phyloP scores from a whole-genome alignment of 2,888 invertebrate species.

The Pollenia griseotomentosa region DNA sequence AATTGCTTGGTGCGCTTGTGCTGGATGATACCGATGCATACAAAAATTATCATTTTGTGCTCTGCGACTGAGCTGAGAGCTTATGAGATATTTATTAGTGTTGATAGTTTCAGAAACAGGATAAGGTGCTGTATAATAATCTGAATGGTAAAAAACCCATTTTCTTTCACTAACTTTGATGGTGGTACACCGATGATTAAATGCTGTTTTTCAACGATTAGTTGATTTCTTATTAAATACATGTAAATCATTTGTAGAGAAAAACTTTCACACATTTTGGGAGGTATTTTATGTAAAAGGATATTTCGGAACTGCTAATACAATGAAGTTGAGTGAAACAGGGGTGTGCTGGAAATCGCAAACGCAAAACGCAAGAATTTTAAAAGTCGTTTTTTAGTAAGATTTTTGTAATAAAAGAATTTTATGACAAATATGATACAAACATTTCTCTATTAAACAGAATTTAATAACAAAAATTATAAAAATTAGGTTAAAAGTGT shows the following conservation, averaged over 20 bases:
- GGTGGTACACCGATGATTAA: constrained; percentile 4
- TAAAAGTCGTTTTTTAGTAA: too few species aligned
- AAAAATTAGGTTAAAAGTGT: too few species aligned
- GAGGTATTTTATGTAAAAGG: constrained; percentile 5
- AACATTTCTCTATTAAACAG: too few species aligned
- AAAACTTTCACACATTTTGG: constrained; percentile 40
- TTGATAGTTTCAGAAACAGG: constrained; percentile 37
- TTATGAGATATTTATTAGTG: constrained; percentile 63
- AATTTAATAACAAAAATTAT: too few species aligned
- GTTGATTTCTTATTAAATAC: not conserved
- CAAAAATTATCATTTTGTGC: not conserved
- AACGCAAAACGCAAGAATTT: too few species aligned
- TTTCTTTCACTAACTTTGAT: constrained; percentile 41
- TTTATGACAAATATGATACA: too few species aligned
- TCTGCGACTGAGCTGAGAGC: constrained; percentile 8
- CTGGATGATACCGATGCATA: constrained; percentile 2
- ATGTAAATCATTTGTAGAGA: not conserved
- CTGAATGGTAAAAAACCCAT: constrained; percentile 17
- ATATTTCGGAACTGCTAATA: not conserved
- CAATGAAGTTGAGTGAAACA: too few species aligned
- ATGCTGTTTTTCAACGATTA: constrained; percentile 1
- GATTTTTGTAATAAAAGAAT: too few species aligned
- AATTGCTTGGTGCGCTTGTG: not conserved
- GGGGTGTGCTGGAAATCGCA: too few species aligned
- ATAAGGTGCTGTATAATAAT: constrained; percentile 15